Base-by-base conservation (phyloP, 1,140 invertebrate genomes). In the Aphelenchoides besseyi region DNA sequence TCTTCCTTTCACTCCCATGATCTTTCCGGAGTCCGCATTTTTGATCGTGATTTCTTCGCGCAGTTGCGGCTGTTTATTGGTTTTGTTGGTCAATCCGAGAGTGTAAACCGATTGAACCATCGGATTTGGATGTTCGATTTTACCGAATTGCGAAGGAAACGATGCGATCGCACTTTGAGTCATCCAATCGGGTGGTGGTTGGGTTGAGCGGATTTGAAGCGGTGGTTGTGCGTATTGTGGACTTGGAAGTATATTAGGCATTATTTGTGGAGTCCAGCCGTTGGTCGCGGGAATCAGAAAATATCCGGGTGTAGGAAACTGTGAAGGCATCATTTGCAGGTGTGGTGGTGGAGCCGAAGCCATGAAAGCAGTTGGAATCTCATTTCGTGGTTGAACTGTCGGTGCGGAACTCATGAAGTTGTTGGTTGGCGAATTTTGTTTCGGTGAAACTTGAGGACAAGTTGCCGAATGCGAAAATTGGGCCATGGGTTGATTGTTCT, bases 1-100 rank as follows among this genome's bases (percentile, higher is more conserved):
- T 84, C 93, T 89, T 85, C 94, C 94, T 88, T 94, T 95, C 89
- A 96, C 94, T 88, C 94, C 94, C 94, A 96, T 96, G 88, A 96
- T 78, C 69, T 78, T 78, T 67, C 76, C 76, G 18, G 77, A 79
- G 41, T 78, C 76, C 29, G 53, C 37, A 59, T 78, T 78, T 30
- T 70, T 33, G 53, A 78, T 78, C 1, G 74, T 80, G n/a, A 78
- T 55, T 54, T 78, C 76, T 54, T 78, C 76, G 16, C 76, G 68
- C 32, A 79, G 41, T 52, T 78, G 76, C 30, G 62, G 54, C 1
- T 54, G 18, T 63, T 76, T 78, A 28, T 35, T 52, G 12, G 74
- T 30, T 16, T 76, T 73, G 32, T 29, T 23, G 36, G 41, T 35
- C 33, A 36, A 32, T 36, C 33, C 23, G 23, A 41, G 30, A 29